Percentiles rank a stretch among this genome's conserved stretches.
Conservation (phyloP, 2,797 vertebrate genomes). For the Rhinogobio ventralis region DNA sequence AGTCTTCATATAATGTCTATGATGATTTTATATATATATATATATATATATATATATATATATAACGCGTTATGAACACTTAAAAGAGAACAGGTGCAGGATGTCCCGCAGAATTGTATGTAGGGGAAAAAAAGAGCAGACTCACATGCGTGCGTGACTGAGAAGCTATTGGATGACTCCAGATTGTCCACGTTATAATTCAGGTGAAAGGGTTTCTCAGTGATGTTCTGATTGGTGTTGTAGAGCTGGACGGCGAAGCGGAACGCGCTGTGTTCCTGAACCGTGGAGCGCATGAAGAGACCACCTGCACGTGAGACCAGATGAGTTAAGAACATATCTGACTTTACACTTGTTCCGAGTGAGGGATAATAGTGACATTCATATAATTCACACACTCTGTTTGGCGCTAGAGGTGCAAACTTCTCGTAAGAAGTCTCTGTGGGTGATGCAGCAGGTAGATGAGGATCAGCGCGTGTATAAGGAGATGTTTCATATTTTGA, state of each 20-base stretch:
- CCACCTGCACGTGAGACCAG: conserved; percentile 80
- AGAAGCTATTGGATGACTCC: conserved; percentile 99
- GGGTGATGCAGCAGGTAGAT: conserved; percentile 45
- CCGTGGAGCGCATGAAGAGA: conserved; percentile 96
- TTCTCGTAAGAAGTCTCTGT: background rate
- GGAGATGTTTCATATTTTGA: background rate
- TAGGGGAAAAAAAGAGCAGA: conserved; percentile 63
- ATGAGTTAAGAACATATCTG: background rate
- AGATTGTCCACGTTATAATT: conserved; percentile 99
- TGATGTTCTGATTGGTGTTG: conserved; percentile 98
- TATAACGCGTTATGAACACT: background rate
- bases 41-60: background rate
- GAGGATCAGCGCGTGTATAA: background rate
- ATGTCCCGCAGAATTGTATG: conserved; percentile 7
- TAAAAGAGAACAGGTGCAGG: conserved; percentile 18
- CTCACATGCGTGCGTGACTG: conserved; percentile 99
- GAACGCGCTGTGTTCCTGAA: conserved; percentile 99
- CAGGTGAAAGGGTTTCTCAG: conserved; percentile 97
- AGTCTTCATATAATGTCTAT: no score
- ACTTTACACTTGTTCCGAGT: conserved; percentile 12
- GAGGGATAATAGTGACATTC: background rate
- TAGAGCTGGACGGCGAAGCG: conserved; percentile 98
- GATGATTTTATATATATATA: no score
- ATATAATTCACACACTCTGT: background rate
- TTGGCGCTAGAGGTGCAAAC: background rate